Evolutionary conservation across 2,797 vertebrate genomes (phyloP), one percentile per base, ranked within the genome.

Genomic region (Anguilla pacifica): DNA sequence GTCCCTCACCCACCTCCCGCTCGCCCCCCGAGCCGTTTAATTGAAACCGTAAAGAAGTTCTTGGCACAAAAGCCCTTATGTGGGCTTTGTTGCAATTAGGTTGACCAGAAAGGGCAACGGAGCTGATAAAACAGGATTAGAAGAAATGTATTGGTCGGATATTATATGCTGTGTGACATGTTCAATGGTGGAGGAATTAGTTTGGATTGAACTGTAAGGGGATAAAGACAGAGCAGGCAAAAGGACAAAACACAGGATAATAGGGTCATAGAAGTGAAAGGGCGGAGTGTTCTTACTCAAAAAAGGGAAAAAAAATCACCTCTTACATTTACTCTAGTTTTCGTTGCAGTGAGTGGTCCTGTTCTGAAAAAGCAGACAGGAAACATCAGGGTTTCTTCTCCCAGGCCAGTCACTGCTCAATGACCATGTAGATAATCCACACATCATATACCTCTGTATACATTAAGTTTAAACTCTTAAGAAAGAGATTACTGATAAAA

Each of bases 51-150:
- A 89, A 82, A 84, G 85, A 88, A 91, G 89, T 90, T 91, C 91
- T 93, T 93, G 91, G 93, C 91, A 90, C 89, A 92, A 88, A 91
- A 61, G 91, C 88, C 89, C 91, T 91, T 86, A 61, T 79, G 86
- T 89, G 91, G 0, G 86, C 91, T 94, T 93, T 93, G 70, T 90
- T 19, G 11, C 91, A 92, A 84, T 90, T 90, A 90, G 91, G 90
- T 94, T 92, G 94, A 93, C 93, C 94, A 95, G 95, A 94, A 95
- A 93, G 93, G 93, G 92, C 93, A 94, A 94, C 94, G 93, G 94
- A 96, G 94, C 95, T 93, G 93, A 94, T 92, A 92, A 93, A 93
- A 94, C 91, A 91, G 94, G 95, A 95, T 96, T 95, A 96, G 92
- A 74, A 94, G 90, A 94, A 92, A 91, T 90, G 91, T 93, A 93